Evolutionary conservation across 2,113 vertebrate genomes (phyloP), one percentile per base, ranked within the genome.

Genomic region (Austrofundulus limnaeus): DNA sequence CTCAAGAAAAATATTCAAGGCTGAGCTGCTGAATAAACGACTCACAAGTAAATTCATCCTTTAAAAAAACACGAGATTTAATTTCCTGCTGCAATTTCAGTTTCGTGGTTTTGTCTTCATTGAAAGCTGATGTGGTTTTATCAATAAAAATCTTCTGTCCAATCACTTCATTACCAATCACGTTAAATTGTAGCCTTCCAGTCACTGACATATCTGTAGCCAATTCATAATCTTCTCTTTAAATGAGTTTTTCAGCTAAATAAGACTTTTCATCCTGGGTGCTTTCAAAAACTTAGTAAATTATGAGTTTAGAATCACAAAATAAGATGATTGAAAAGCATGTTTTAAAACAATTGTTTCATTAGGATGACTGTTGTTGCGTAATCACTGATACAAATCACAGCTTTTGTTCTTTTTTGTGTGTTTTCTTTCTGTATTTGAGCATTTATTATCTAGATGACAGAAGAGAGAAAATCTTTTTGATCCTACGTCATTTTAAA

Each of bases 201-300:
- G 12, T 49, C 23, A 48, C 20, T 10, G 25, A 16, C 3, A 39
- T 46, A 13, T n/a, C n/a, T n/a, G n/a, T 2, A 5, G 43, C 31
- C 23, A 11, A 9, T 51, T 15, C 23, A 4, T 23, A 39, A 23
- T 9, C 11, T 51, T 52, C 37, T 50, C 28, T 37, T 53, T 1
- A 70, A 57, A 61, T 21, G 16, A 13, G 31, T 62, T 53, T 72
- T 70, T 65, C 20, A 55, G 14, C 48, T 24, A 37, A 15, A 59
- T 19, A 39, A 24, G 34, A n/a, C n/a, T n/a, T n/a, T n/a, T n/a
- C n/a, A n/a, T n/a, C n/a, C n/a, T n/a, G n/a, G n/a, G n/a, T n/a
- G n/a, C 28, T 28, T 54, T n/a, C 16, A 42, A 41, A 31, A 55
- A 48, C 51, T 72, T 61, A 28, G 42, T 41, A 41, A 4, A 1